Base-by-base conservation (phyloP, 2,113 vertebrate genomes). In the Phaethornis superciliosus region DNA sequence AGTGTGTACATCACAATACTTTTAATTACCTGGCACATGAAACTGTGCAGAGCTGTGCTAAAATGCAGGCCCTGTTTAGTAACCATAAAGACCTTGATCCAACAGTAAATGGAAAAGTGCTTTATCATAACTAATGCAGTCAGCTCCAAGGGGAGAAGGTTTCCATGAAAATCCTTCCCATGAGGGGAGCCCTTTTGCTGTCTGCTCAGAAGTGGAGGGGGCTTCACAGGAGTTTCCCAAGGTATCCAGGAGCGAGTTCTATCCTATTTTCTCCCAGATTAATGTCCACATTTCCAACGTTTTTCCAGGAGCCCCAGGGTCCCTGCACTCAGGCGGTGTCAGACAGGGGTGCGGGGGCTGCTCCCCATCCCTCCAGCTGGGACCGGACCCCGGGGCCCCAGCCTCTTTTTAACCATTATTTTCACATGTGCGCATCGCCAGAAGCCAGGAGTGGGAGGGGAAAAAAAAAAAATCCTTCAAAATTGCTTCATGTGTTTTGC, bases 291-390 rank as follows among this genome's bases (percentile, higher is more conserved):
- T 59, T 76, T 52, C n/a, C 32, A 17, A 1, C 0, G 16, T 15
- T 75, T 24, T 26, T 15, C 9, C 3, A 20, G 7, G 3, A 44
- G n/a, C 13, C 5, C 0, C 3, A 46, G 11, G 32, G 42, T 51
- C 3, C 0, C 27, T 3, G 0, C 7, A 1, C 19, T 4, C 4
- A 3, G 0, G 2, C 1, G 60, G 32, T 7, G 6, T 6, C 4
- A 15, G 46, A 4, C 1, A 3, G 7, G 54, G 37, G 44, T 1
- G 18, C 1, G 55, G 59, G 19, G 49, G 49, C n/a, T 27, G 30
- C 35, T 27, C 42, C 24, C 4, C 0, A 1, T 22, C 47, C 76
- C 22, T 12, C 24, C 0, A 5, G 4, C 37, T 4, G 5, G 18
- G 42, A 12, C 40, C 3, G 2, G 42, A 3, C 30, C 42, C 6